These are phyloP conservation scores for Eucidaris tribuloides DNA, from an alignment of 35 echinoderm and acorn worm genomes.

Conservation along the genomic window DNA sequence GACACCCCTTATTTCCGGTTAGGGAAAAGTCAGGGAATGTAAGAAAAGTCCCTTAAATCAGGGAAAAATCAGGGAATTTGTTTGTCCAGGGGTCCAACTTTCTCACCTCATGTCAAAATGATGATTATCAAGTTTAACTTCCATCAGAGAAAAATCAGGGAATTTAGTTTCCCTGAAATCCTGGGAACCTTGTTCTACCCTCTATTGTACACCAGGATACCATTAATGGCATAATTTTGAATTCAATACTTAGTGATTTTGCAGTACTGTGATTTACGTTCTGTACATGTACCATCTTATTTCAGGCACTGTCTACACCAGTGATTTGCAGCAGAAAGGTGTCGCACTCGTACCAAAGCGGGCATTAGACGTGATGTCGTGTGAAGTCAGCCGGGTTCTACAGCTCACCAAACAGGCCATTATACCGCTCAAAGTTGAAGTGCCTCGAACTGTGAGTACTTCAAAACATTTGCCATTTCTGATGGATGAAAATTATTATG, in stretches of 20 bases:
- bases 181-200: not conserved
- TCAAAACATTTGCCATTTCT: too few species aligned
- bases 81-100: too few species aligned
- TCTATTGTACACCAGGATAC: not conserved
- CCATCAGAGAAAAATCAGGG: not conserved
- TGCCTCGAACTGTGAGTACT: slow-evolving; percentile 85
- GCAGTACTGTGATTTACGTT: not conserved
- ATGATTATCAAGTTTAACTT: too few species aligned
- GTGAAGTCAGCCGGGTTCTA: slow-evolving; percentile 84
- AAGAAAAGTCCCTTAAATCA: too few species aligned
- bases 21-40: too few species aligned
- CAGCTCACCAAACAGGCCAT: slow-evolving; percentile 79
- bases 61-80: too few species aligned
- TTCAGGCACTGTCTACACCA: slow-evolving; percentile 35
- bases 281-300: slow-evolving; percentile 10
- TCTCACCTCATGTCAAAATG: too few species aligned
- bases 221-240: not conserved
- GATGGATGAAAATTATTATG: too few species aligned
- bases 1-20: too few species aligned
- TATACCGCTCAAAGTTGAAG: slow-evolving; percentile 72
- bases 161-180: not conserved
- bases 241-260: not conserved
- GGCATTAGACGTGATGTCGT: slow-evolving; percentile 92
- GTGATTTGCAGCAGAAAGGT: slow-evolving; percentile 72
- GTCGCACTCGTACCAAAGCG: slow-evolving; percentile 83